Conservation (phyloP, 2,797 vertebrate genomes). For the Crossoptilon crossoptilon region DNA sequence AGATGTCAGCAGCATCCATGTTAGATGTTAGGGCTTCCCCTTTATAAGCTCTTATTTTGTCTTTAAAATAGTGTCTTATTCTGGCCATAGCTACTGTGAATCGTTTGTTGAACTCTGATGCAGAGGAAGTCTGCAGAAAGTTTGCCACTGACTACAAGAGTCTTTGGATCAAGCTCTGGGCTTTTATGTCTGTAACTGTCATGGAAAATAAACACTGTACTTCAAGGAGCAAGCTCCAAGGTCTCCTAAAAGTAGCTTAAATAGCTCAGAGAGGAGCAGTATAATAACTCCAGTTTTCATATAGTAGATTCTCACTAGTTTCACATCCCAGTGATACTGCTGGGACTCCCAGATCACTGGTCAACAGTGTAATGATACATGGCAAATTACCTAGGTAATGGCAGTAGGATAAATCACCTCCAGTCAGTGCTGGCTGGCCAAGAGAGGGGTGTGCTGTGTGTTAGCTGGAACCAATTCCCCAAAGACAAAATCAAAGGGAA, state of each 20-base stretch:
- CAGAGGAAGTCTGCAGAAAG: background rate
- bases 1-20: background rate
- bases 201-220: constrained; percentile 59
- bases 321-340: constrained; percentile 43
- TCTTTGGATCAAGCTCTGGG: constrained; percentile 27
- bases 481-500: constrained; percentile 58
- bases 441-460: background rate
- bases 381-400: constrained; percentile 68
- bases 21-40: background rate
- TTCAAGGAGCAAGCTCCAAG: constrained; percentile 64
- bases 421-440: constrained; percentile 48
- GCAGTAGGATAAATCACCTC: constrained; percentile 61
- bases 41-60: background rate
- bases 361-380: constrained; percentile 66
- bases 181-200: constrained; percentile 61
- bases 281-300: constrained; percentile 60
- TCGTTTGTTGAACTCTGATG: background rate
- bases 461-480: constrained; percentile 55
- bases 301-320: constrained; percentile 32
- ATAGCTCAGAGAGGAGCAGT: constrained; percentile 50
- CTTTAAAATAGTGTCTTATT: background rate
- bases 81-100: background rate
- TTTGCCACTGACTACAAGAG: background rate
- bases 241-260: constrained; percentile 66
- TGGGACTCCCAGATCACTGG: constrained; percentile 70